These are phyloP conservation scores for Euzophera pinguis DNA, from an alignment of 2,888 invertebrate species.

Conservation along the genomic window DNA sequence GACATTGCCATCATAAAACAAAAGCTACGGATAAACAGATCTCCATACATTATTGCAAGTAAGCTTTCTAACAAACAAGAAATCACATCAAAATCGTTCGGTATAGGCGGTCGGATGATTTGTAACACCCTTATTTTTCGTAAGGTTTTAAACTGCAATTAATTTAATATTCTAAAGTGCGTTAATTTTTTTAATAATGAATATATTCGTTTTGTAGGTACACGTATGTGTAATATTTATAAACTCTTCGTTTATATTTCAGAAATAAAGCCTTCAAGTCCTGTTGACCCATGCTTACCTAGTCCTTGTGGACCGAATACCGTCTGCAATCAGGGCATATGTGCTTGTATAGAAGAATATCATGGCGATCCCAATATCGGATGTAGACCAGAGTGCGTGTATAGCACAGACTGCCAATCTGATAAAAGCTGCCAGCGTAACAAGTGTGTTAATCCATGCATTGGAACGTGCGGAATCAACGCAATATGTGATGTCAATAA, in stretches of 20 bases:
- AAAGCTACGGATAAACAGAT: too few relatives aligned
- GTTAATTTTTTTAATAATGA: too few relatives aligned
- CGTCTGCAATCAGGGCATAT: slow-evolving; percentile 77
- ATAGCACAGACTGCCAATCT: slow-evolving; percentile 83
- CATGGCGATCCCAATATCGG: slow-evolving; percentile 84
- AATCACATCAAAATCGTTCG: too few relatives aligned
- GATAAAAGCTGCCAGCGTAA: slow-evolving; percentile 83
- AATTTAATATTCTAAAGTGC: too few relatives aligned
- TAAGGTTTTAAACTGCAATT: too few relatives aligned
- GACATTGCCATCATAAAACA: too few relatives aligned
- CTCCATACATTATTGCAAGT: too few relatives aligned
- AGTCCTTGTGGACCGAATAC: slow-evolving; percentile 84
- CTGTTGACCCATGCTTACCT: slow-evolving; percentile 79
- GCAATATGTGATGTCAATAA: slow-evolving; percentile 86
- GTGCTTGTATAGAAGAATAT: slow-evolving; percentile 81
- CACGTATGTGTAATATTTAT: background rate
- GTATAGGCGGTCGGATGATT: too few relatives aligned
- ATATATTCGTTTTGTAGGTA: too few relatives aligned
- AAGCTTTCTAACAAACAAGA: too few relatives aligned
- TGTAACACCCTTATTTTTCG: too few relatives aligned
- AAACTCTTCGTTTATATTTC: slow-evolving; percentile 16
- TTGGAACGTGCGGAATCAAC: slow-evolving; percentile 84
- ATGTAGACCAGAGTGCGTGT: slow-evolving; percentile 85
- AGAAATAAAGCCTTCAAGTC: slow-evolving; percentile 36
- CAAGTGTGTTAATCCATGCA: slow-evolving; percentile 86